Base-by-base conservation (phyloP, 2,797 vertebrate genomes). In the Clamator glandarius region DNA sequence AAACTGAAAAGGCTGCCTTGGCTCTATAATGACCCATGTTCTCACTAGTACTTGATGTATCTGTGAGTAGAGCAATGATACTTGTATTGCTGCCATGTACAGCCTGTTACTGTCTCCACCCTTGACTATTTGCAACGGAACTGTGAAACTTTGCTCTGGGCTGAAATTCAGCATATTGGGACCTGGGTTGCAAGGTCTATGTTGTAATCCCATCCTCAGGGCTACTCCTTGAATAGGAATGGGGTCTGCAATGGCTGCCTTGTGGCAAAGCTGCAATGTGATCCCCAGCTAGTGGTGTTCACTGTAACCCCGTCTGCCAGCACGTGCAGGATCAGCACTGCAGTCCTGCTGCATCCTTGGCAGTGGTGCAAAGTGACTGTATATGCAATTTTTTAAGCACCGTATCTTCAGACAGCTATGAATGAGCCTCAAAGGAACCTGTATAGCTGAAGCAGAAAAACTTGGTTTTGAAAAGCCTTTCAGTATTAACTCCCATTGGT, bases 401-500 rank as follows among this genome's bases (percentile, higher is more conserved):
- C 57, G 8, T 54, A 2, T 61, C 92, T 91, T 82, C 85, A 86
- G 75, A 42, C 18, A 41, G 1, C 21, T 18, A 8, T 29, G 69
- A 84, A 77, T 39, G 41, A 84, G 72, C 76, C 81, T 95, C 93
- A 44, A 57, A 97, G 84, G 76, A 93, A 54, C 39, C 54, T 0
- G 0, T 62, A 15, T 17, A 90, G 76, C 42, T 88, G 70, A 73
- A 86, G 69, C 42, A 79, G 67, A 74, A 96, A 93, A 91, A 62
- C 78, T 83, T 62, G 41, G n/a, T 54, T 72, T 89, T 92, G 84
- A 33, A 83, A 91, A 93, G 82, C 92, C 96, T 92, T 85, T 89
- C 82, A 48, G 62, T 78, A 74, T 92, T 86, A 96, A 94, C 85
- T 96, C 94, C 96, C 90, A 50, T 94, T 79, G 94, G 95, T 90